These are phyloP conservation scores for Vidua macroura DNA, from an alignment of 2,113 vertebrate genomes.

Conservation along the genomic window DNA sequence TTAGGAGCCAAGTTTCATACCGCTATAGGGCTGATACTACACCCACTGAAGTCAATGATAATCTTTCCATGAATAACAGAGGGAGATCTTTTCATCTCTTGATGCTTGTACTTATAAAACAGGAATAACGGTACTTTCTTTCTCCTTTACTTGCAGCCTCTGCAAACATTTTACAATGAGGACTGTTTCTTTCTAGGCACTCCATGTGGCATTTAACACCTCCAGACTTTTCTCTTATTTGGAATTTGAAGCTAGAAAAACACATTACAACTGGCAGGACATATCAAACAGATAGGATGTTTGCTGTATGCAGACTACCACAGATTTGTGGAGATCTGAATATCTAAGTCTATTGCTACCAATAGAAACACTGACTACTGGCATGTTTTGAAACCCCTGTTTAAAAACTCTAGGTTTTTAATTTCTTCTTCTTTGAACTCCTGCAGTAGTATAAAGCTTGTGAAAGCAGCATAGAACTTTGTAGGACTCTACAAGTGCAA, in stretches of 20 bases:
- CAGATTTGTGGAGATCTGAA: neutral
- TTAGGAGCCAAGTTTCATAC: slow-evolving; percentile 62
- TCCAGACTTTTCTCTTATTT: neutral
- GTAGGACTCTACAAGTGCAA: neutral
- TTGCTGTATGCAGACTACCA: neutral
- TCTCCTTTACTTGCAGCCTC: neutral
- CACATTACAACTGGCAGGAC: neutral
- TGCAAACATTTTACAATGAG: neutral
- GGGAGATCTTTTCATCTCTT: slow-evolving; percentile 20
- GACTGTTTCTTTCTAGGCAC: neutral
- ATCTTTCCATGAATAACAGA: slow-evolving; percentile 55
- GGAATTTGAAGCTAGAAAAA: neutral
- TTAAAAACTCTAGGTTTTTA: neutral
- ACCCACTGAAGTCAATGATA: slow-evolving; percentile 58
- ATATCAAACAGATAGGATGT: neutral
- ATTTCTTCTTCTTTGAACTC: neutral
- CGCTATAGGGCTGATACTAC: slow-evolving; percentile 68
- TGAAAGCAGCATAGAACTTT: neutral
- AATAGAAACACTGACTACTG: neutral
- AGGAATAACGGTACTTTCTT: slow-evolving; percentile 47
- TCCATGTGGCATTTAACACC: neutral
- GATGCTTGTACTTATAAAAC: neutral
- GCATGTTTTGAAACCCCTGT: neutral
- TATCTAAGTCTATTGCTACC: neutral
- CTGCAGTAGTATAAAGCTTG: neutral